Evolutionary conservation across 2,113 vertebrate genomes (phyloP), one percentile per base, ranked within the genome.

Genomic region (Psittacula cyanocephala): DNA sequence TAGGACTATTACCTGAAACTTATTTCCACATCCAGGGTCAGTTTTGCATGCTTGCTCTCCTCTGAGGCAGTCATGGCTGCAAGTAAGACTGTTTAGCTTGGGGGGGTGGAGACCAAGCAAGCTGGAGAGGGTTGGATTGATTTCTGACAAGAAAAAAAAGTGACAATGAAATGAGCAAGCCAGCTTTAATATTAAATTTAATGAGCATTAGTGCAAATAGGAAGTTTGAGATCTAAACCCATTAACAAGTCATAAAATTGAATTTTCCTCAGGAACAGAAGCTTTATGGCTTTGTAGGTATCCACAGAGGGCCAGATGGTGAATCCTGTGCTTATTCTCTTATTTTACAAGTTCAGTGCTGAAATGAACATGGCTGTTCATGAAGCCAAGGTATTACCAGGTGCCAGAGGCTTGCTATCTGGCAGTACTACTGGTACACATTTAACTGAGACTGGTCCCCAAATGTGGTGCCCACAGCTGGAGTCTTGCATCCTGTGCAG

Each of bases 131-230:
- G 17, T 31, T 86, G 59, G 24, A 63, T 49, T 80, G 2, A 70
- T 80, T 89, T 67, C 63, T 83, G 44, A 81, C 13, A 16, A 62
- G 57, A 27, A 44, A 60, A 60, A 33, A 19, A 50, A 29, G 35
- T 64, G 31, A 15, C 6, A 63, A 37, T 44, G 25, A 7, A 77
- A 49, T 17, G 37, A 83, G 25, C 10, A 37, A 86, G 23, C 22
- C 70, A 82, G 39, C 35, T 85, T 89, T 82, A 94, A 74, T 89
- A 91, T 83, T 88, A 72, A 80, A 80, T 88, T 91, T 91, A 90
- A 88, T 75, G 16, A 74, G 17, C 9, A 8, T 74, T 83, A 50
- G 31, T 41, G 76, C 76, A 94, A 93, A 81, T 31, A n/a, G 19
- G 28, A 80, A 90, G 46, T 80, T 92, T 4, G 16, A 91, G 59